Evolutionary conservation across 1,140 invertebrate genomes (phyloP).

Genomic region (Venustaconcha ellipsiformis): DNA sequence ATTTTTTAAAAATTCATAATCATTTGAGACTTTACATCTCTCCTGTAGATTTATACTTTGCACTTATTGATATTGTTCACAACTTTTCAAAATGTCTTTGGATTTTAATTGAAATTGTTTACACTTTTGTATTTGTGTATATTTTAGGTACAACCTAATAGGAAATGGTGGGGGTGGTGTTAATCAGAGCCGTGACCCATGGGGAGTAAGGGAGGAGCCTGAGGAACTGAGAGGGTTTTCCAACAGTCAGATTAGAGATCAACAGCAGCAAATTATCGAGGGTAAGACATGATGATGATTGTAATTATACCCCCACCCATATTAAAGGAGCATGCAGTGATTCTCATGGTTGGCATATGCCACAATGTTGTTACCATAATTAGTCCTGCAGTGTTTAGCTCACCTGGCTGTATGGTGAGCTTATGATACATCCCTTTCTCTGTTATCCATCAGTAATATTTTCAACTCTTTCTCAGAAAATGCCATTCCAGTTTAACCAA

Average conservation of each 20-base stretch:
- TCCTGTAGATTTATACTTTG: too few species aligned
- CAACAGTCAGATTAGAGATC: constrained; percentile 57
- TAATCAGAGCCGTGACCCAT: constrained; percentile 41
- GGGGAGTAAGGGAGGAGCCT: constrained; percentile 59
- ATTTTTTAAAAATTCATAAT: too few species aligned
- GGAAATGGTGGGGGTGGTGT: constrained; percentile 34
- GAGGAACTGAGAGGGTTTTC: constrained; percentile 54
- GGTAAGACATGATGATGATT: constrained; percentile 28
- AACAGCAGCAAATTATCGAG: constrained; percentile 60
- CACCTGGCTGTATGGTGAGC: neutral
- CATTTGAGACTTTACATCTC: too few species aligned
- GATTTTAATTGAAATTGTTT: too few species aligned
- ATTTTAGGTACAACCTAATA: constrained; percentile 50
- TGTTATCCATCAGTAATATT: neutral
- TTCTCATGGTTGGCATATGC: neutral
- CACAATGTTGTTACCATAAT: neutral
- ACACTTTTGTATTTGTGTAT: too few species aligned
- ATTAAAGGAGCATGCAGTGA: neutral
- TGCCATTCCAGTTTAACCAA: too few species aligned
- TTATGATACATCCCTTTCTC: too few species aligned
- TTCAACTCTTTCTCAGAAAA: neutral
- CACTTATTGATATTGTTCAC: too few species aligned
- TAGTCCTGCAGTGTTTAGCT: neutral
- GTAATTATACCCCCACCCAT: neutral
- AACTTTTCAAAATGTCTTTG: too few species aligned